Evolutionary conservation across 2,797 vertebrate genomes (phyloP).

Genomic region (Enteromius fasciolatus): DNA sequence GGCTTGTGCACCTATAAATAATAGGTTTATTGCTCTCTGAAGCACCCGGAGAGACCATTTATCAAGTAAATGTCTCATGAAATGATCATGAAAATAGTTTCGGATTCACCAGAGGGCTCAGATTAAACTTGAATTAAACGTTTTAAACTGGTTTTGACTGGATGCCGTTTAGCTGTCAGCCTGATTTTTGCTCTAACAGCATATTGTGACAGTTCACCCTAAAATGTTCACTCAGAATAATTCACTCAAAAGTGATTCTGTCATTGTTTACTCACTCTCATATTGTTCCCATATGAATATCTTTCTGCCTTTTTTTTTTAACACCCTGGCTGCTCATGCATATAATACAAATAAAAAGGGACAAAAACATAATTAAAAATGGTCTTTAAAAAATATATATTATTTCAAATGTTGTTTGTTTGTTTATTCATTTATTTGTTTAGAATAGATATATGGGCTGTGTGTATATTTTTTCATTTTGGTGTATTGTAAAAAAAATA

Average conservation of each 20-base stretch:
- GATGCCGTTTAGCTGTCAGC: neutral
- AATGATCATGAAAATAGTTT: conserved; percentile 44
- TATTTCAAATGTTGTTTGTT: neutral
- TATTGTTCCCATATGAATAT: neutral
- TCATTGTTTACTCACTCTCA: neutral
- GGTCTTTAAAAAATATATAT: neutral
- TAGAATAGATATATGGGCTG: neutral
- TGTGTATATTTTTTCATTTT: neutral
- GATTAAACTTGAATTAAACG: conserved; percentile 11
- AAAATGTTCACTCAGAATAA: neutral
- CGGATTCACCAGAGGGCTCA: conserved; percentile 13
- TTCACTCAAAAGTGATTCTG: neutral
- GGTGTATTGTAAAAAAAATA: no score
- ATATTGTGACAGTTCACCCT: neutral
- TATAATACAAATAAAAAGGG: neutral
- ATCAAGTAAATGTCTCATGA: conserved; percentile 46
- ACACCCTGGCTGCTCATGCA: neutral
- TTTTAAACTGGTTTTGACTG: conserved; percentile 9
- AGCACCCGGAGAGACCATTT: neutral
- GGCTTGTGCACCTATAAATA: conserved; percentile 41
- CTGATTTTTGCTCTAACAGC: neutral
- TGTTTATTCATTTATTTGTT: neutral
- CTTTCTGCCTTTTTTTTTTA: neutral
- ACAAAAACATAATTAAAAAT: neutral
- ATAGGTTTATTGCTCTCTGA: conserved; percentile 38